phyloP scores from a whole-genome alignment of 2,113 vertebrate species.

The Rhinolophus sinicus region DNA sequence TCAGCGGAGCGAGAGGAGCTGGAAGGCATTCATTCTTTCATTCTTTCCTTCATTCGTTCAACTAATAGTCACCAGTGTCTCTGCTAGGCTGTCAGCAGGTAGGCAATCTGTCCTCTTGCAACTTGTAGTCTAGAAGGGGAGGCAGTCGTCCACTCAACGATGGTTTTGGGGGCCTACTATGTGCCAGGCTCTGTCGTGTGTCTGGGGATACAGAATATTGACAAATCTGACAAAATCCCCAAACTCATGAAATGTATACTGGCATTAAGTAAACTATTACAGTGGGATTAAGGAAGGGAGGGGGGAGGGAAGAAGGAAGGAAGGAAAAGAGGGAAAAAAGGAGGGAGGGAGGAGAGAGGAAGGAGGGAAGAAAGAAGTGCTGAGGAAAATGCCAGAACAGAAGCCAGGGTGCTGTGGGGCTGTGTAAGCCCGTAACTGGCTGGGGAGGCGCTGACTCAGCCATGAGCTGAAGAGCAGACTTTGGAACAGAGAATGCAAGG shows the following conservation, averaged over 20 bases:
- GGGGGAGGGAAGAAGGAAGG: not conserved
- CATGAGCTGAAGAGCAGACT: not conserved
- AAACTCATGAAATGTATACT: not conserved
- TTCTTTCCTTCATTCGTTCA: not conserved
- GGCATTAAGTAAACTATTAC: not conserved
- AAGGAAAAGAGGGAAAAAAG: not conserved
- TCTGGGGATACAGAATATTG: not conserved
- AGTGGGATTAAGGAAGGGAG: not conserved
- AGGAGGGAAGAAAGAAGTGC: not conserved
- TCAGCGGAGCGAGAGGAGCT: not conserved
- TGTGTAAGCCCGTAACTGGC: rapidly evolving
- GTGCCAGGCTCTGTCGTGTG: not conserved
- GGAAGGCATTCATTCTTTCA: not conserved
- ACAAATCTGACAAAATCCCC: not conserved
- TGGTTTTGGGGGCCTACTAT: not conserved
- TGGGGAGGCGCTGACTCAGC: not conserved
- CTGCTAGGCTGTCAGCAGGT: no score
- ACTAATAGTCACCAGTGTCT: rapidly evolving
- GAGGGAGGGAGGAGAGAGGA: no score
- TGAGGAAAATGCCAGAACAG: not conserved
- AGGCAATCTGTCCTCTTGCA: not conserved
- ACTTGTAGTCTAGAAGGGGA: not conserved
- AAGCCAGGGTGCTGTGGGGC: not conserved
- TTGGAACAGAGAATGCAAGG: not conserved
- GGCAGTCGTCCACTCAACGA: rapidly evolving